Evolutionary conservation across 2,797 vertebrate species (phyloP).

Genomic region (Prionace glauca): DNA sequence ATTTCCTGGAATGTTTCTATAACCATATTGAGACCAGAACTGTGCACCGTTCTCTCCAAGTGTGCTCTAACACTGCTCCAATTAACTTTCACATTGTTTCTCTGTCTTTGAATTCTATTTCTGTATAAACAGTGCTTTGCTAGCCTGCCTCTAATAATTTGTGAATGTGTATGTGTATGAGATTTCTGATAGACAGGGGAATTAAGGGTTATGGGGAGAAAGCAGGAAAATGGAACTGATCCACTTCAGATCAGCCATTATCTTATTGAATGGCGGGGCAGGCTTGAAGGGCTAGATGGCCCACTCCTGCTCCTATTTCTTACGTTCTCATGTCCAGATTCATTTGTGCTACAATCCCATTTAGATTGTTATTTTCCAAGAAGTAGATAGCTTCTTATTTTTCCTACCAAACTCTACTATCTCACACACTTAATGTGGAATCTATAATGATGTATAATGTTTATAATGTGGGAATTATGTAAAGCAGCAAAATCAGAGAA

Average conservation of each 20-base stretch:
- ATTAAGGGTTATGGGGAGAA: too few species aligned
- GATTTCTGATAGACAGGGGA: too few species aligned
- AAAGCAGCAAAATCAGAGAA: neutral
- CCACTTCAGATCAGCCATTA: too few species aligned
- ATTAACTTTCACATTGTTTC: neutral
- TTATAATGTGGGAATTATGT: neutral
- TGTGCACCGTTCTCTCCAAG: neutral
- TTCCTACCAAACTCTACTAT: neutral
- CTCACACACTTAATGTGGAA: neutral
- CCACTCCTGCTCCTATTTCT: too few species aligned
- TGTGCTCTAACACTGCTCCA: too few species aligned
- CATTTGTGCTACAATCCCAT: neutral
- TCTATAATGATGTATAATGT: neutral
- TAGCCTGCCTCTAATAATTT: neutral
- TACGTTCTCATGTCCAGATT: neutral
- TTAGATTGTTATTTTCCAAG: neutral
- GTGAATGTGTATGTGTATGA: neutral
- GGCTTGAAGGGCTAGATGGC: too few species aligned
- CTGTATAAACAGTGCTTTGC: neutral
- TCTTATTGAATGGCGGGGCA: too few species aligned
- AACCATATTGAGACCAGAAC: neutral
- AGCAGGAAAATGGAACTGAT: too few species aligned
- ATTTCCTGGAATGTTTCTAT: neutral
- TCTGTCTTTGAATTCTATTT: neutral
- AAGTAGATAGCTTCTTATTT: neutral